phyloP scores from a whole-genome alignment of 1,140 invertebrate genomes.

The Venturia canescens region DNA sequence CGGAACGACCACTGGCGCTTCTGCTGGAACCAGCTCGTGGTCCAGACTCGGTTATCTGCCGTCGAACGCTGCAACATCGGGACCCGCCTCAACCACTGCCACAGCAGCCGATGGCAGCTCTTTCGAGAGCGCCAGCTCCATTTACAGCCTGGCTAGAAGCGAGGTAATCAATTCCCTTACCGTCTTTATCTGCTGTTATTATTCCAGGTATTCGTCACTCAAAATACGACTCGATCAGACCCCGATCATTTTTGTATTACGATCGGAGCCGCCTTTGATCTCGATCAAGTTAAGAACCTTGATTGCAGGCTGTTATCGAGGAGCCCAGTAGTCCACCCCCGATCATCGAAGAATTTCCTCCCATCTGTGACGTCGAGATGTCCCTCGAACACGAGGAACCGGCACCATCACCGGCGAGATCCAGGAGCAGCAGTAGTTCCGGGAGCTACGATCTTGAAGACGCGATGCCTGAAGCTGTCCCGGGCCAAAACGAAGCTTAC shows the following conservation, averaged over 20 bases:
- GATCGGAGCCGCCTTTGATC: neutral
- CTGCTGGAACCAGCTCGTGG: conserved; percentile 73
- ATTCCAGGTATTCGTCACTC: neutral
- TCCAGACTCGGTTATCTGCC: conserved; percentile 68
- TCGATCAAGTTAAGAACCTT: neutral
- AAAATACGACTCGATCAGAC: conserved; percentile 9
- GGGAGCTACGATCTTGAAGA: conserved; percentile 77
- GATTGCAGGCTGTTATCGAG: conserved; percentile 69
- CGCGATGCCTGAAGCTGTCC: conserved; percentile 66
- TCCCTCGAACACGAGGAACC: conserved; percentile 60
- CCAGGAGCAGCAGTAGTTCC: conserved; percentile 77
- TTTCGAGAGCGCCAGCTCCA: conserved; percentile 88
- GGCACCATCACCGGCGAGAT: conserved; percentile 67
- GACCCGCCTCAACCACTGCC: conserved; percentile 76
- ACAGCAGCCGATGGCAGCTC: conserved; percentile 84
- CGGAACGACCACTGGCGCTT: conserved; percentile 77
- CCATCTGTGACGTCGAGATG: conserved; percentile 49
- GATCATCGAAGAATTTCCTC: conserved; percentile 67
- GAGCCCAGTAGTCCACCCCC: conserved; percentile 70
- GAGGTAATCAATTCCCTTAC: conserved; percentile 73
- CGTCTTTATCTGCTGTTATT: neutral
- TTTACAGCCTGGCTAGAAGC: conserved; percentile 85
- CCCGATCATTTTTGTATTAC: neutral
- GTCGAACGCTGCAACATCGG: conserved; percentile 69
- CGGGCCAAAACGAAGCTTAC: conserved; percentile 59